These are phyloP conservation scores for Thamnaconus septentrionalis DNA, from an alignment of 2,113 vertebrate species.

Conservation along the genomic window DNA sequence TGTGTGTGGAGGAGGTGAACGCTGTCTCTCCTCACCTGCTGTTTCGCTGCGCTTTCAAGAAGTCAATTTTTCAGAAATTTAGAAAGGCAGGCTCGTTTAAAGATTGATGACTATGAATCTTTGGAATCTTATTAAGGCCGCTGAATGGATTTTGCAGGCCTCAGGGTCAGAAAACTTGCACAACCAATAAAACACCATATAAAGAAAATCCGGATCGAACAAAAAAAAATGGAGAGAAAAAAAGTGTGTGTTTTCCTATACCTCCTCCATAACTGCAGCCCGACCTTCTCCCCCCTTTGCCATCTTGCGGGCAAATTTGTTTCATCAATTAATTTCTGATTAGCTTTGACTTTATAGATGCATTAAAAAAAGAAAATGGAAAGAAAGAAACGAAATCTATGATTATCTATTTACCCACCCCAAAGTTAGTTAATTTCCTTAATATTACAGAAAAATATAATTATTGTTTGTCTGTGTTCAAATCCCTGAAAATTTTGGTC, in stretches of 20 bases:
- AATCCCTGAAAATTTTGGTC: no score
- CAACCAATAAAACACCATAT: slow-evolving; percentile 42
- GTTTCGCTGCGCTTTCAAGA: slow-evolving; percentile 51
- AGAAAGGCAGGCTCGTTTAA: slow-evolving; percentile 52
- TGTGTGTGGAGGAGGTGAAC: slow-evolving; percentile 27
- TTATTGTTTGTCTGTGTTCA: no score
- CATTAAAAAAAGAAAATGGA: no score
- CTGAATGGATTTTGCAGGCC: slow-evolving; percentile 55
- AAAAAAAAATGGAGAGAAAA: slow-evolving; percentile 15
- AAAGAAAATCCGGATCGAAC: slow-evolving; percentile 22
- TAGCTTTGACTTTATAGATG: no score
- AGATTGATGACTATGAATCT: slow-evolving; percentile 61
- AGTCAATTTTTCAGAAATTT: slow-evolving; percentile 63
- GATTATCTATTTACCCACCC: no score
- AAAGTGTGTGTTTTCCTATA: slow-evolving; percentile 9
- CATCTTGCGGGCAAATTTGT: no score
- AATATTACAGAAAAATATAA: no score
- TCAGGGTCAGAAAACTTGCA: slow-evolving; percentile 43
- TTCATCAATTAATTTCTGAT: no score
- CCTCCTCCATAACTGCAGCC: neutral
- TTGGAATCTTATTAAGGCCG: slow-evolving; percentile 60
- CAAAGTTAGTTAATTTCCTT: no score
- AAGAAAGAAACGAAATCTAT: no score
- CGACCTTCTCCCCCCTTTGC: neutral
- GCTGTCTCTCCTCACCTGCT: slow-evolving; percentile 45